These are phyloP conservation scores for Abrostola triplasia DNA, from an alignment of 2,888 invertebrate species.

Conservation along the genomic window DNA sequence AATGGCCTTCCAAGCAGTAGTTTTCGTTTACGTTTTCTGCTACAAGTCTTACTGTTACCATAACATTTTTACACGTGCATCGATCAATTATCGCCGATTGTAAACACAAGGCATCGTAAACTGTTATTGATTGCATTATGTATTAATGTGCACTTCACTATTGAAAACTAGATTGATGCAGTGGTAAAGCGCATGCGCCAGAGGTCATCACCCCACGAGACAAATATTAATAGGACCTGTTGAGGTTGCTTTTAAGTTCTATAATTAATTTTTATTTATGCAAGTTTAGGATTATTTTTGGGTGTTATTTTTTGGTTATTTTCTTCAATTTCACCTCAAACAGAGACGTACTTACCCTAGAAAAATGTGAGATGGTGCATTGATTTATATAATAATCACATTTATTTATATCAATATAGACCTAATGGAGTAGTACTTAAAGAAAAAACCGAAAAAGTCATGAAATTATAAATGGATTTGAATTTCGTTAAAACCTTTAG, in stretches of 20 bases:
- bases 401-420: too few relatives aligned
- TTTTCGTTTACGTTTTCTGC: too few relatives aligned
- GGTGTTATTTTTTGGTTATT: background rate
- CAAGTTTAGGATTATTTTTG: background rate
- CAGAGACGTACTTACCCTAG: background rate
- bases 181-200: background rate
- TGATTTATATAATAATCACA: background rate
- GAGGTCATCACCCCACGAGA: background rate
- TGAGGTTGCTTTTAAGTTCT: background rate
- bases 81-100: background rate
- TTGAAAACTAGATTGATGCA: background rate
- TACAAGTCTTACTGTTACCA: background rate
- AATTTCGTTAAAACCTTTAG: conserved; percentile 6
- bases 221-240: background rate
- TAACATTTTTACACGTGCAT: conserved; percentile 2
- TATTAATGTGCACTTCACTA: background rate
- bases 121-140: background rate
- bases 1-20: too few relatives aligned
- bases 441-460: too few relatives aligned
- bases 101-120: conserved; percentile 1
- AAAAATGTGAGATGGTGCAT: background rate
- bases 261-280: background rate
- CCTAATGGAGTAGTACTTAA: too few relatives aligned
- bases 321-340: too few relatives aligned
- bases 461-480: conserved; percentile 2